Percentiles rank a stretch among this genome's conserved stretches.
phyloP scores from a whole-genome alignment of 2,797 vertebrate genomes.

The Echiichthys vipera region DNA sequence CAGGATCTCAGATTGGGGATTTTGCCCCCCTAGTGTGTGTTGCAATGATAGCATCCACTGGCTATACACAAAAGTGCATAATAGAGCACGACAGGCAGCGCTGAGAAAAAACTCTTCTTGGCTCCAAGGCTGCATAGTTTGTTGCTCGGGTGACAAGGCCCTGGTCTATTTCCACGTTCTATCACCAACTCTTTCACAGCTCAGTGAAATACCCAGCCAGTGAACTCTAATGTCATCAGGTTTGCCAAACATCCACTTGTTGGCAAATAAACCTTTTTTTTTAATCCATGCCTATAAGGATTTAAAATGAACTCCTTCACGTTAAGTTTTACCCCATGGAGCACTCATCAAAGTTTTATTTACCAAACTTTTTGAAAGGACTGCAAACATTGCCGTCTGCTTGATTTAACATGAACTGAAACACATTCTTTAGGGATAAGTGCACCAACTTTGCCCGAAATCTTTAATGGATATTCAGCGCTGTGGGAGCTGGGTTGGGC shows the following conservation, averaged over 20 bases:
- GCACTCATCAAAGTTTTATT: constrained; percentile 61
- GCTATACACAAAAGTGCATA: constrained; percentile 75
- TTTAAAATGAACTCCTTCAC: constrained; percentile 30
- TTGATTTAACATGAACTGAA: constrained; percentile 71
- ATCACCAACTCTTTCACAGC: constrained; percentile 35
- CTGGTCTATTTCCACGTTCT: constrained; percentile 36
- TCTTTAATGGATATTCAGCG: constrained; percentile 50
- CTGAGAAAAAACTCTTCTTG: constrained; percentile 70
- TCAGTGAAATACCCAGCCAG: constrained; percentile 40
- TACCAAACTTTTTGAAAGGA: constrained; percentile 58
- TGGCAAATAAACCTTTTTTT: constrained; percentile 39
- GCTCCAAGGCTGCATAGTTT: constrained; percentile 76
- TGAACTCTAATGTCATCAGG: constrained; percentile 22
- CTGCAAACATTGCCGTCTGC: constrained; percentile 65
- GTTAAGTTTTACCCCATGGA: constrained; percentile 34
- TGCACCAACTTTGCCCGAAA: constrained; percentile 59
- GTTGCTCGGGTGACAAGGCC: constrained; percentile 69
- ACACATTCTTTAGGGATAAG: constrained; percentile 67
- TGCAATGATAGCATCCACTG: constrained; percentile 67
- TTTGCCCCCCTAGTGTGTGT: constrained; percentile 59
- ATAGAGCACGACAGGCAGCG: constrained; percentile 69
- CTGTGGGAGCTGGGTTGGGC: constrained; percentile 54
- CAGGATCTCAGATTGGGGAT: constrained; percentile 32
- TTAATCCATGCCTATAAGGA: constrained; percentile 27
- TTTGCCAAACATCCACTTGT: constrained; percentile 46